Percentiles rank a stretch among this genome's conserved stretches.
phyloP scores from a whole-genome alignment of 2,797 vertebrate genomes.

The Artibeus jamaicensis region DNA sequence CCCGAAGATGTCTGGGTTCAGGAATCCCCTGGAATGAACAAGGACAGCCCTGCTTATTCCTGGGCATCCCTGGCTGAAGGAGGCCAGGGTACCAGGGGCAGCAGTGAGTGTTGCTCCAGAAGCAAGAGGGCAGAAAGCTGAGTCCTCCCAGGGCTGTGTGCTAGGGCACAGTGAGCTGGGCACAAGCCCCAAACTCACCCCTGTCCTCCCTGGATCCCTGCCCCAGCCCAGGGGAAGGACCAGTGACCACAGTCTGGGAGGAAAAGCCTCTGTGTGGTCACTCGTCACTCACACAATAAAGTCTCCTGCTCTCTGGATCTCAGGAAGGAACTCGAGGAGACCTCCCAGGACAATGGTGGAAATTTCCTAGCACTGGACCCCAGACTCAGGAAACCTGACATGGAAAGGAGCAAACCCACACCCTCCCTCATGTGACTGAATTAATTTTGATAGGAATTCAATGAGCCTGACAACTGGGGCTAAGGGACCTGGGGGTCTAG shows the following conservation, averaged over 20 bases:
- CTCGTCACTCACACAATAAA: background rate
- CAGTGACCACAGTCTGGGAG: background rate
- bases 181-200: background rate
- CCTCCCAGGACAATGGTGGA: background rate
- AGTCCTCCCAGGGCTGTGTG: background rate
- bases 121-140: background rate
- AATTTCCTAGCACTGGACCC: background rate
- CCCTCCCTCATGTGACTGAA: too few species aligned
- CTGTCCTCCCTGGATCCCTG: too few species aligned
- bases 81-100: background rate
- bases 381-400: accelerated
- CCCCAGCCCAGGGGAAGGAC: background rate
- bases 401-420: background rate
- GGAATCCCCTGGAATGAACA: too few species aligned
- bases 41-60: too few species aligned
- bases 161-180: background rate
- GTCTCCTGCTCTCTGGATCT: too few species aligned
- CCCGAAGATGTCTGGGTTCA: too few species aligned
- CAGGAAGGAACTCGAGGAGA: background rate
- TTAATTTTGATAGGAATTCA: background rate
- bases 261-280: background rate
- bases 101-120: background rate
- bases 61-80: too few species aligned
- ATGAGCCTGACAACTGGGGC: too few species aligned
- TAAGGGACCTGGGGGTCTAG: background rate